Evolutionary conservation across 2,888 invertebrate species (phyloP).

Genomic region (Drosophila conformis): DNA sequence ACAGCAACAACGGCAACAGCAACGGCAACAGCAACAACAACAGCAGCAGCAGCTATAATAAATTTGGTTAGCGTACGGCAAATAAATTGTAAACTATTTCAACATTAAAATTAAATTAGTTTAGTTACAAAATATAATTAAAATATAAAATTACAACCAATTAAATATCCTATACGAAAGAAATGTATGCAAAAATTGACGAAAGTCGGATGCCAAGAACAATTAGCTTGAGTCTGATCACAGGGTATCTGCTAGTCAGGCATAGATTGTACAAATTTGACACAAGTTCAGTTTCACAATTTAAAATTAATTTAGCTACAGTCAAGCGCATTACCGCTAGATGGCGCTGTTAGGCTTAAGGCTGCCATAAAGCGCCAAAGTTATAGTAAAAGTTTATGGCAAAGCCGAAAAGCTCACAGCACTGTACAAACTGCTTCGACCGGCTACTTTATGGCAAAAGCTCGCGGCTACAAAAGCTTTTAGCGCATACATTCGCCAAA

Average conservation of each 20-base stretch:
- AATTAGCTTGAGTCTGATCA: too few relatives aligned
- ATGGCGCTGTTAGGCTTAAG: slow-evolving; percentile 4
- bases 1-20: slow-evolving; percentile 21
- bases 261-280: background rate
- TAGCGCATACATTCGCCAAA: background rate
- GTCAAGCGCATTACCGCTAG: slow-evolving; percentile 20
- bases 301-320: background rate
- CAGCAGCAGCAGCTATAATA: background rate
- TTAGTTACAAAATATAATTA: too few relatives aligned
- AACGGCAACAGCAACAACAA: slow-evolving; percentile 6
- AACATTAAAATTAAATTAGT: background rate
- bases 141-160: background rate
- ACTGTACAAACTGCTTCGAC: background rate
- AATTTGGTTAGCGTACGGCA: slow-evolving; percentile 8
- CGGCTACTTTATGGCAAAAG: slow-evolving; percentile 4
- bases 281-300: background rate
- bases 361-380: slow-evolving; percentile 30
- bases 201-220: background rate
- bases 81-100: background rate
- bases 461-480: background rate
- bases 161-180: background rate
- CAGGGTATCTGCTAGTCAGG: background rate
- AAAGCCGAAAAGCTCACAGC: slow-evolving; percentile 2
- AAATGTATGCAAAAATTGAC: background rate
- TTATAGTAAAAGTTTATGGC: slow-evolving; percentile 26